A percentile compares a stretch with the other conserved stretches of the same genome.
phyloP scores from a whole-genome alignment of 2,113 vertebrate genomes.

The Forbesichthys papilliferus region DNA sequence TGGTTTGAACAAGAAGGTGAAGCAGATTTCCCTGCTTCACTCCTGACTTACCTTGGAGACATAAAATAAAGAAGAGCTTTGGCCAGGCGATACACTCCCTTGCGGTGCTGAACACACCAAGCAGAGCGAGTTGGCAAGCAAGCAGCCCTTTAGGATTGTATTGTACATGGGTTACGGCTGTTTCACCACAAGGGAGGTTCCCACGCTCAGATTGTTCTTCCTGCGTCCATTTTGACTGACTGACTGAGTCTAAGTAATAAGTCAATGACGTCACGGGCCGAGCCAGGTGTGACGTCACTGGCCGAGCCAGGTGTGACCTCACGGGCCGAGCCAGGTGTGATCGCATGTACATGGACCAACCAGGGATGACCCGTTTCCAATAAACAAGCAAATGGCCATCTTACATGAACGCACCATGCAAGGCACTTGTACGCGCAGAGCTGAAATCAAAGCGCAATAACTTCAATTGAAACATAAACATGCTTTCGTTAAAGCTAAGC shows the following conservation, averaged over 20 bases:
- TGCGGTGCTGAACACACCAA: slow-evolving; percentile 14
- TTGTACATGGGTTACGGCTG: slow-evolving; percentile 13
- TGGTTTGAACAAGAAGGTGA: background rate
- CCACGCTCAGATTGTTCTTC: background rate
- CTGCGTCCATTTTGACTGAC: too few species aligned
- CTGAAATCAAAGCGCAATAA: background rate
- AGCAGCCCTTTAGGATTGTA: slow-evolving; percentile 63
- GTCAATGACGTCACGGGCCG: too few species aligned
- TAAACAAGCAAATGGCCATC: background rate
- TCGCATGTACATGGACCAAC: too few species aligned
- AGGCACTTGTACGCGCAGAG: slow-evolving; percentile 21
- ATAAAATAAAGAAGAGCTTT: background rate
- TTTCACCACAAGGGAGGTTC: background rate
- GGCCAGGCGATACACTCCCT: background rate
- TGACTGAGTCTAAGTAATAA: too few species aligned
- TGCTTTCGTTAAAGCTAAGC: background rate
- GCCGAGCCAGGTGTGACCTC: too few species aligned
- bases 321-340: too few species aligned
- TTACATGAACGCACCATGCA: slow-evolving; percentile 9
- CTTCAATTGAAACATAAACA: background rate
- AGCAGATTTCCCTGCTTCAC: background rate
- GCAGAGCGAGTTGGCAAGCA: slow-evolving; percentile 33
- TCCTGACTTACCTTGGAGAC: slow-evolving; percentile 68
- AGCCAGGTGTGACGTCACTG: too few species aligned
- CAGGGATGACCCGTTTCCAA: too few species aligned